Evolutionary conservation across 92 coral and sea anemone genomes (phyloP).

Genomic region (Parazoanthus darwini): DNA sequence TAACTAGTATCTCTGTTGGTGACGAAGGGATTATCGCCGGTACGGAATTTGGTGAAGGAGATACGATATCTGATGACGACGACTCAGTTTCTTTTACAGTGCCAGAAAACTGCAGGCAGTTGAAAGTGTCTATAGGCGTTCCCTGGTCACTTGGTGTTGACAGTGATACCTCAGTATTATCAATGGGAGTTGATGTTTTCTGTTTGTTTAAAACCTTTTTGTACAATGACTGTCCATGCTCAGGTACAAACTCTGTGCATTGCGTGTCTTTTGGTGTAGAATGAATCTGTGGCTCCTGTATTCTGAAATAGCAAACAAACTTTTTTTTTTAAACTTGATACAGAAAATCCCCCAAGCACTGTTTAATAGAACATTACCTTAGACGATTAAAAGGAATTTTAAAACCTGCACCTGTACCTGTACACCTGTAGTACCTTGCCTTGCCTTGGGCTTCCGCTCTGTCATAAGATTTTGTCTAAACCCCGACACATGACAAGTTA

Average conservation of each 20-base stretch:
- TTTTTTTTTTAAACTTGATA: no score
- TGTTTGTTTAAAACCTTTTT: slow-evolving; percentile 52
- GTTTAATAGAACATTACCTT: no score
- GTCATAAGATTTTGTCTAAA: no score
- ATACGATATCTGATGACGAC: slow-evolving; percentile 51
- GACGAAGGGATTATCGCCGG: slow-evolving; percentile 65
- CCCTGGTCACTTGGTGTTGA: slow-evolving; percentile 63
- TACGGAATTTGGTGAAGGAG: slow-evolving; percentile 51
- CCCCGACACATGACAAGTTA: no score
- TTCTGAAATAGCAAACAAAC: background rate
- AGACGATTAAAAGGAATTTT: no score
- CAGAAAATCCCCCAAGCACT: no score
- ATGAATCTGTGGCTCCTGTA: slow-evolving; percentile 33
- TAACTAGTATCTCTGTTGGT: slow-evolving; percentile 57
- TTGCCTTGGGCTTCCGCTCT: no score
- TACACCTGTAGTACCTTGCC: no score
- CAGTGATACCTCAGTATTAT: slow-evolving; percentile 31
- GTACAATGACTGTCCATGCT: slow-evolving; percentile 6
- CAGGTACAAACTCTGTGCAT: background rate
- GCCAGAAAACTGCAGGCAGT: slow-evolving; percentile 81
- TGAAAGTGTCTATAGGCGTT: slow-evolving; percentile 64
- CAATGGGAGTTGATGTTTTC: slow-evolving; percentile 63
- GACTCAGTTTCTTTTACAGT: slow-evolving; percentile 52
- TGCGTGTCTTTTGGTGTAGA: slow-evolving; percentile 8
- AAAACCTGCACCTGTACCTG: no score